These are phyloP conservation scores for Brenthis daphne DNA, from an alignment of 2,888 invertebrate genomes.

Conservation along the genomic window DNA sequence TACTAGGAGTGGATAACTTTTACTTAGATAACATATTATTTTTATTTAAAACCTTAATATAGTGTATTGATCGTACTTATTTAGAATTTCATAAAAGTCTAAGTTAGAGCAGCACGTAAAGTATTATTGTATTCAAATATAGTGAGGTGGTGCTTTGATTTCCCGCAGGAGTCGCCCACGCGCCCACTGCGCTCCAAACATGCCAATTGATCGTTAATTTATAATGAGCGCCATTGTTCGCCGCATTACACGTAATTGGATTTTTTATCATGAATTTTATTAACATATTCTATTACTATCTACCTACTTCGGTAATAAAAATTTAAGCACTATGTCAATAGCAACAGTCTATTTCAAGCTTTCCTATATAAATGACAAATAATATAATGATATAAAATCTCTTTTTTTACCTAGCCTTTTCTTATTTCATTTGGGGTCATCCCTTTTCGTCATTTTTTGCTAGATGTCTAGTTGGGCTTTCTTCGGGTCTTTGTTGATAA, in stretches of 20 bases:
- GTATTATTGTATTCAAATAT: slow-evolving; percentile 42
- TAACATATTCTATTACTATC: slow-evolving; percentile 11
- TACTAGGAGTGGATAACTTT: too few relatives aligned
- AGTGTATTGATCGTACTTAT: not conserved
- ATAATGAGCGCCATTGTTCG: slow-evolving; percentile 53
- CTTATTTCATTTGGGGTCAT: too few relatives aligned
- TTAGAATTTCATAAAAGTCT: not conserved
- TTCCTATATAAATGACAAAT: too few relatives aligned
- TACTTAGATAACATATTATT: too few relatives aligned
- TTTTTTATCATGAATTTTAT: slow-evolving; percentile 21
- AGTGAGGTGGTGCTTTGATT: slow-evolving; percentile 50
- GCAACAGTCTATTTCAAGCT: too few relatives aligned
- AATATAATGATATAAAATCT: too few relatives aligned
- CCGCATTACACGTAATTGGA: slow-evolving; percentile 31
- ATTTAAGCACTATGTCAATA: too few relatives aligned
- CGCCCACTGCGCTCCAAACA: slow-evolving; percentile 53
- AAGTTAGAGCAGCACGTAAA: slow-evolving; percentile 25
- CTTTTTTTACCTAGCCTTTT: too few relatives aligned
- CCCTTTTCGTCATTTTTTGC: too few relatives aligned
- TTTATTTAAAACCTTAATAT: not conserved
- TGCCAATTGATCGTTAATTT: slow-evolving; percentile 67
- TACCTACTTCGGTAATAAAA: too few relatives aligned
- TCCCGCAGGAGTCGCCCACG: slow-evolving; percentile 53
- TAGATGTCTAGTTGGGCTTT: too few relatives aligned
- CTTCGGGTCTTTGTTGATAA: too few relatives aligned